Evolutionary conservation across 2,113 vertebrate genomes (phyloP).

Genomic region (Cyanistes caeruleus): DNA sequence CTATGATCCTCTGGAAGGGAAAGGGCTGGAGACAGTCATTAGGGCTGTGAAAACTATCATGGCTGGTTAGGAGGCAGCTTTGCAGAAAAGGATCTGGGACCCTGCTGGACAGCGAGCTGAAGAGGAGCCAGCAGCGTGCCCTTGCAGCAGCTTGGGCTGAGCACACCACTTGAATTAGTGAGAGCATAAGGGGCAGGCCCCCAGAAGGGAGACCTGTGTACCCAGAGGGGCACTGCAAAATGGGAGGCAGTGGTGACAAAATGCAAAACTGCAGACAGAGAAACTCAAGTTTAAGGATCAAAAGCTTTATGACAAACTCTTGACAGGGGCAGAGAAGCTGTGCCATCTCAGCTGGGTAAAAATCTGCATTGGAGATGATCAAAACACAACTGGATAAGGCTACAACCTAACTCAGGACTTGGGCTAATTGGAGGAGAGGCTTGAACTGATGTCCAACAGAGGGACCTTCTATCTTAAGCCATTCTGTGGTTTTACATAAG

Average conservation of each 20-base stretch:
- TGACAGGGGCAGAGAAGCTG: background rate
- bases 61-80: background rate
- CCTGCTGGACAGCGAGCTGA: background rate
- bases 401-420: background rate
- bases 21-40: background rate
- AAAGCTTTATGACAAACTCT: background rate
- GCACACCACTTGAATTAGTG: background rate
- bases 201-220: background rate
- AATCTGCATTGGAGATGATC: background rate
- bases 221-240: background rate
- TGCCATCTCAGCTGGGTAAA: background rate
- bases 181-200: background rate
- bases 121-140: background rate
- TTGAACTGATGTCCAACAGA: background rate
- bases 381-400: background rate
- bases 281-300: background rate
- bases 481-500: background rate
- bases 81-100: background rate
- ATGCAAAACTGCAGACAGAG: background rate
- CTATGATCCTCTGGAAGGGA: background rate
- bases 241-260: background rate
- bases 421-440: background rate
- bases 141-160: background rate
- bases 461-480: background rate
- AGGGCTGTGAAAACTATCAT: background rate